phyloP scores from a whole-genome alignment of 1,140 invertebrate genomes.

The Amyelois transitella region DNA sequence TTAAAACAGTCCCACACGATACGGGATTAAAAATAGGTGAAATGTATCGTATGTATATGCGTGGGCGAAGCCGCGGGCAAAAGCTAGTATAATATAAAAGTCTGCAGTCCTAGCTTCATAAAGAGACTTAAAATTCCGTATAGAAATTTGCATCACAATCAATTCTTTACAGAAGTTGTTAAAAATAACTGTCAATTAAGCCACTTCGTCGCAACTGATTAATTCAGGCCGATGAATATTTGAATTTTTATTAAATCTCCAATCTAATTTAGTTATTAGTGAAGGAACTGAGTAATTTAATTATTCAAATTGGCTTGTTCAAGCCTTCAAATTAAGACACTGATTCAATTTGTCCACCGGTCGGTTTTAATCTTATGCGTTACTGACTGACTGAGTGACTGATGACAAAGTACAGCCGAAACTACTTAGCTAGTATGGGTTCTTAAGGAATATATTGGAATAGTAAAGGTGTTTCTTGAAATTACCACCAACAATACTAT shows the following conservation, averaged over 20 bases:
- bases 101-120: too few species aligned
- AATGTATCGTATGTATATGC: too few species aligned
- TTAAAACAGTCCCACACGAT: too few species aligned
- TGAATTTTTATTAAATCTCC: conserved; percentile 29
- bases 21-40: too few species aligned
- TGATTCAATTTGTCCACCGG: conserved; percentile 25
- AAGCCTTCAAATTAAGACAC: conserved; percentile 28
- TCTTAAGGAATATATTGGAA: too few species aligned
- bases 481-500: too few species aligned
- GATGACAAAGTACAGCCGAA: too few species aligned
- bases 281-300: conserved; percentile 23
- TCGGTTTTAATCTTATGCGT: conserved; percentile 1
- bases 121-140: not conserved
- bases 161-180: conserved; percentile 4
- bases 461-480: too few species aligned
- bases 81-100: too few species aligned
- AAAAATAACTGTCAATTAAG: conserved; percentile 5
- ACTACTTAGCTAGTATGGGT: too few species aligned
- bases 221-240: conserved; percentile 30
- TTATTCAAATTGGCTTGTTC: conserved; percentile 29
- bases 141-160: conserved; percentile 1
- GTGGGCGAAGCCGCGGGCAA: too few species aligned
- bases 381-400: too few species aligned
- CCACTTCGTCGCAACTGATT: conserved; percentile 4
- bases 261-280: conserved; percentile 18